These are phyloP conservation scores for Flexamia atlantica DNA, from an alignment of 2,888 invertebrate species.

Conservation along the genomic window DNA sequence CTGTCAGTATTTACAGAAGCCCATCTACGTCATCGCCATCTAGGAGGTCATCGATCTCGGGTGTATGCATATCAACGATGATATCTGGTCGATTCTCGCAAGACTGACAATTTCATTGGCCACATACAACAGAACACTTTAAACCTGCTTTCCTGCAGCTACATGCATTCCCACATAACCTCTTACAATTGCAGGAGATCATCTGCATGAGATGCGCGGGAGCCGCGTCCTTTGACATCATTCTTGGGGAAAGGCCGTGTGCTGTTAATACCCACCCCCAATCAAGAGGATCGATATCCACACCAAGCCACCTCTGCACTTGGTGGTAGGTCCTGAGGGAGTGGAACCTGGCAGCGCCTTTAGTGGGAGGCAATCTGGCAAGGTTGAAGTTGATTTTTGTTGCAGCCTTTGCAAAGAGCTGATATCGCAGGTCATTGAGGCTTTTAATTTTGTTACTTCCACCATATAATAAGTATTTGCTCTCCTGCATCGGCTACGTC, in stretches of 20 bases:
- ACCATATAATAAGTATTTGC: conserved; percentile 24
- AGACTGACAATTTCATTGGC: neutral
- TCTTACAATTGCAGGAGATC: conserved; percentile 1
- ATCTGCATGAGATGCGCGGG: neutral
- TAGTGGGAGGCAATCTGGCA: conserved; percentile 51
- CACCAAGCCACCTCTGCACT: neutral
- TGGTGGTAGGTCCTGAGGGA: conserved; percentile 52
- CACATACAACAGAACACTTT: neutral
- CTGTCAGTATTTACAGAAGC: neutral
- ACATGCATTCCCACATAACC: neutral
- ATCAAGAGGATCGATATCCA: neutral
- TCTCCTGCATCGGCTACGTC: conserved; percentile 6
- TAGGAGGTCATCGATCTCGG: neutral
- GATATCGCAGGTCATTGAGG: conserved; percentile 62
- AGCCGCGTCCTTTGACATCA: neutral
- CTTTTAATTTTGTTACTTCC: conserved; percentile 26
- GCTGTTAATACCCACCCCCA: neutral
- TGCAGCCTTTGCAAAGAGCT: conserved; percentile 61
- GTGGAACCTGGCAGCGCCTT: conserved; percentile 43
- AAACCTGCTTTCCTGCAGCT: neutral
- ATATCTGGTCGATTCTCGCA: conserved; percentile 1
- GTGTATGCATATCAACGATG: neutral
- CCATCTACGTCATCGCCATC: neutral
- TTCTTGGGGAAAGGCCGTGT: neutral
- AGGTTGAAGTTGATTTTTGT: conserved; percentile 58